phyloP scores from a whole-genome alignment of 1,140 invertebrate species.

The Orius laevigatus region DNA sequence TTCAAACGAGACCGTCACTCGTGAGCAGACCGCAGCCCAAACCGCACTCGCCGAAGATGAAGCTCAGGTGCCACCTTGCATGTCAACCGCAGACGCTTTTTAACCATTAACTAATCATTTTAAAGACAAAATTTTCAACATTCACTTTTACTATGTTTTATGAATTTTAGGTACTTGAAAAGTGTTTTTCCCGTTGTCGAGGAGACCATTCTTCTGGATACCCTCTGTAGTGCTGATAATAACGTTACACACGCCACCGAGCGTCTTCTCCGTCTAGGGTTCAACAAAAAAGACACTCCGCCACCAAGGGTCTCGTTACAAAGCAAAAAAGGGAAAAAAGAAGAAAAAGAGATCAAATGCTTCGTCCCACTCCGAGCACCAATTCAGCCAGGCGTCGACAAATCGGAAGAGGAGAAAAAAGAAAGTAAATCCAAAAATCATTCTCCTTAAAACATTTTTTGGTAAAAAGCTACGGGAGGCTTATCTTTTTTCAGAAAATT shows the following conservation, averaged over 20 bases:
- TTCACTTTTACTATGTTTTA: neutral
- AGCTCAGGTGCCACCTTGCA: slow-evolving; percentile 49
- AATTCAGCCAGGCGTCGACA: slow-evolving; percentile 42
- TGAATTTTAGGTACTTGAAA: slow-evolving; percentile 62
- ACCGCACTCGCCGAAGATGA: slow-evolving; percentile 67
- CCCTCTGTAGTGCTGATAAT: slow-evolving; percentile 67
- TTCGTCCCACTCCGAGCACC: slow-evolving; percentile 18
- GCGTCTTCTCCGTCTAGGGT: slow-evolving; percentile 57
- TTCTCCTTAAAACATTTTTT: no score
- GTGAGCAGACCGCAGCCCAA: slow-evolving; percentile 39
- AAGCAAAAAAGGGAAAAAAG: slow-evolving; percentile 22
- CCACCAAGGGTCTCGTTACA: slow-evolving; percentile 24
- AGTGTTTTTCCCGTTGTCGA: slow-evolving; percentile 81
- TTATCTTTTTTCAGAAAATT: no score
- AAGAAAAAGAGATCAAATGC: slow-evolving; percentile 27
- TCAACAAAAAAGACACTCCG: slow-evolving; percentile 50
- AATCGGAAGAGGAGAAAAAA: slow-evolving; percentile 54
- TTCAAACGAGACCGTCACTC: slow-evolving; percentile 24
- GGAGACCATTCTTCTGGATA: slow-evolving; percentile 70
- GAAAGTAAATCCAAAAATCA: slow-evolving; percentile 34
- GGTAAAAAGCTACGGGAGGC: slow-evolving; percentile 12
- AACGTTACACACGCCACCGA: slow-evolving; percentile 75
- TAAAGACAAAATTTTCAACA: no score
- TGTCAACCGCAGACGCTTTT: neutral
- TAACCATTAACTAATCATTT: slow-evolving; percentile 2